These are phyloP conservation scores for Meloidogyne hapla DNA, from an alignment of 1,140 invertebrate genomes.

Conservation along the genomic window DNA sequence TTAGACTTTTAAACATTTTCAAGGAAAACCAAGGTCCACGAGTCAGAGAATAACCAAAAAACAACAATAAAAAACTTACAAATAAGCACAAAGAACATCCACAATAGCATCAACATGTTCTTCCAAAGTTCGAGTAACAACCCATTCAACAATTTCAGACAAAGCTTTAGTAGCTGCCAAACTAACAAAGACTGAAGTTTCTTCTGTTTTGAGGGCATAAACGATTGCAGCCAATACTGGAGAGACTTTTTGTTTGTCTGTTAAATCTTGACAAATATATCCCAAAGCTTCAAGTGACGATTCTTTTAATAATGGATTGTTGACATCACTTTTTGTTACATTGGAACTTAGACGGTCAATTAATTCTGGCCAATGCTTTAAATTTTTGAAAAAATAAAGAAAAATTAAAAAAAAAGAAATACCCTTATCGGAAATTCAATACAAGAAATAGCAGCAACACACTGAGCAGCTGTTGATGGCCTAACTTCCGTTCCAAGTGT, in stretches of 20 bases:
- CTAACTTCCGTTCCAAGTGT: slow-evolving; percentile 92
- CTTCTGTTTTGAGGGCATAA: slow-evolving; percentile 86
- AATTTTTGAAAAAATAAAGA: slow-evolving; percentile 12
- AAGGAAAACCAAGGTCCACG: too few relatives aligned
- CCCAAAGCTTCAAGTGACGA: slow-evolving; percentile 94
- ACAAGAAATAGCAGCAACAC: slow-evolving; percentile 95
- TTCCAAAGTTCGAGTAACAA: slow-evolving; percentile 34
- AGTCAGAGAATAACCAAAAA: neutral
- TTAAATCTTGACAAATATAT: slow-evolving; percentile 78
- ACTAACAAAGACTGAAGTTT: slow-evolving; percentile 69
- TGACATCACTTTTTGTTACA: slow-evolving; percentile 69
- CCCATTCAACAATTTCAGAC: slow-evolving; percentile 52
- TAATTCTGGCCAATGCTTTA: slow-evolving; percentile 74
- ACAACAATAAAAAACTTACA: slow-evolving; percentile 32
- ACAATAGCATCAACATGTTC: slow-evolving; percentile 42
- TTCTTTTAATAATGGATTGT: slow-evolving; percentile 78
- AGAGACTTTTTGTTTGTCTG: slow-evolving; percentile 83
- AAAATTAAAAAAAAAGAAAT: slow-evolving; percentile 17
- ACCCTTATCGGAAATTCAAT: slow-evolving; percentile 80
- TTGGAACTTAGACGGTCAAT: slow-evolving; percentile 83
- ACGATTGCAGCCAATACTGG: slow-evolving; percentile 96
- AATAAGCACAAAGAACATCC: slow-evolving; percentile 49
- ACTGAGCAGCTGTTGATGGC: slow-evolving; percentile 92
- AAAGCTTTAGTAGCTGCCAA: slow-evolving; percentile 68
- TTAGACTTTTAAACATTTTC: too few relatives aligned